phyloP scores from a whole-genome alignment of 2,888 invertebrate genomes.

The Quadroppia sp. region DNA sequence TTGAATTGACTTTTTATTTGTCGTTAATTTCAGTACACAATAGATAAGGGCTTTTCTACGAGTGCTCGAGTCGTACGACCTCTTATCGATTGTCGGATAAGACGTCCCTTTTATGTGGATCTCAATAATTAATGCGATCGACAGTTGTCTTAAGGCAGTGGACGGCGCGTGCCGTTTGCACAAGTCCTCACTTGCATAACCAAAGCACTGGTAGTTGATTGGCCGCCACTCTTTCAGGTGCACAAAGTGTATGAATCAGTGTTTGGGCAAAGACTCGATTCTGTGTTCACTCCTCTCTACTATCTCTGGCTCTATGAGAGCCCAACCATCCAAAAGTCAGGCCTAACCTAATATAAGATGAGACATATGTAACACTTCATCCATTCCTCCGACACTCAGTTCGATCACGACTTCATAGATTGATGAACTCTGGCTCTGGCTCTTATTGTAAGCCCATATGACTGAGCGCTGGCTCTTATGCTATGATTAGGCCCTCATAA shows the following conservation, averaged over 20 bases:
- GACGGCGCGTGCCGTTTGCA: conserved; percentile 28
- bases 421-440: not conserved
- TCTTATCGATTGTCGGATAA: conserved; percentile 23
- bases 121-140: conserved; percentile 23
- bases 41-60: not conserved
- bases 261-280: conserved; percentile 21
- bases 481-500: not conserved
- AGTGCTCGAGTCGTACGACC: conserved; percentile 13
- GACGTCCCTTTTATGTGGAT: conserved; percentile 8
- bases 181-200: conserved; percentile 11
- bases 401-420: conserved; percentile 17
- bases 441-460: conserved; percentile 8
- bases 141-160: conserved; percentile 32
- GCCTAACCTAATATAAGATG: conserved; percentile 25
- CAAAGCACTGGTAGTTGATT: conserved; percentile 9
- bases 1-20: not conserved
- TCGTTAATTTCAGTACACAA: not conserved
- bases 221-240: conserved; percentile 29
- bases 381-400: conserved; percentile 1
- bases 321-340: not conserved
- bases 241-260: conserved; percentile 18
- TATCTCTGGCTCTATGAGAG: not conserved
- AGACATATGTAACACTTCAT: conserved; percentile 30
- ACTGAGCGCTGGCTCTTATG: not conserved
- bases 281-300: conserved; percentile 28